Base-by-base conservation (phyloP, 1,140 invertebrate genomes). In the Drosophila saltans region DNA sequence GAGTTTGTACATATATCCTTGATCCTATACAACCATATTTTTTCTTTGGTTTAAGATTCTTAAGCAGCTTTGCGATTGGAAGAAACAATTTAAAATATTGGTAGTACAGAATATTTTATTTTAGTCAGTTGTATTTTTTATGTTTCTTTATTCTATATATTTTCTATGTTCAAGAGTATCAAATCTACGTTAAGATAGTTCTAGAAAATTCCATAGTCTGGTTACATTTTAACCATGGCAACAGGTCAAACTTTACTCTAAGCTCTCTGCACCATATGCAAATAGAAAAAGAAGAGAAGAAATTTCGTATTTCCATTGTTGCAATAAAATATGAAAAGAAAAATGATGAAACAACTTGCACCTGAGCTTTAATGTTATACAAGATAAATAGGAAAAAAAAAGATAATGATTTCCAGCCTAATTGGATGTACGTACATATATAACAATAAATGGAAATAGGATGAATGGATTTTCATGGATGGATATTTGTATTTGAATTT, bases 191-290 rank as follows among this genome's bases (percentile, higher is more conserved):
- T 36, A 5, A 7, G 6, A 36, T 36, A 36, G 16, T 16, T 16
- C 33, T 36, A 1, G 4, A 30, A 30, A 2, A 30, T 30, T 30
- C 28, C 33, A 36, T 6, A 52, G n/a, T 26, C 21, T 26, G 3
- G 8, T 52, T 52, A n/a, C 21, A 58, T 63, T 11, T 55, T 72
- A 30, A 65, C 72, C 73, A 83, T 84, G 81, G 80, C 76, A 84
- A 84, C 81, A 71, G 80, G 81, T 83, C 76, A 79, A 70, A 33
- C 61, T 41, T 56, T 33, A 45, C 41, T n/a, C 36, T 30, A 41
- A 10, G 24, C 45, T 41, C 45, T 16, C 16, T 16, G 16, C 16
- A 16, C 16, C n/a, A 43, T 45, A 58, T 58, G 41, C 43, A 39
- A 8, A 8, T 30, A 28, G 11, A 16, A 33, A 43, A 60, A 5